These are phyloP conservation scores for Myotis daubentonii DNA, from an alignment of 2,797 vertebrate genomes.

Conservation along the genomic window DNA sequence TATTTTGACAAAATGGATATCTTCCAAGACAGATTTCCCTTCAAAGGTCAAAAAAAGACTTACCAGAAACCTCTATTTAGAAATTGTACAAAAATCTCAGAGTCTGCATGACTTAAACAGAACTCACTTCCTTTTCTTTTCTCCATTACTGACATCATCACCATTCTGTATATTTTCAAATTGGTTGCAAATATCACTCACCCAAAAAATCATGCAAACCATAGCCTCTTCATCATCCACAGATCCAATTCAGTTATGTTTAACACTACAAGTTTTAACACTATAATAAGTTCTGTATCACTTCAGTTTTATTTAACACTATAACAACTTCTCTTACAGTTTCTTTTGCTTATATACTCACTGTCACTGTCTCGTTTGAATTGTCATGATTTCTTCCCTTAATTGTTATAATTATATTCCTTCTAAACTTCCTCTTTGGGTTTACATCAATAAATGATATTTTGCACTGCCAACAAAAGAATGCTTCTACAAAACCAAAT, in stretches of 20 bases:
- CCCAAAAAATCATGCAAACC: not conserved
- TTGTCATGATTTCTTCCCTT: not conserved
- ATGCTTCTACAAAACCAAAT: not conserved
- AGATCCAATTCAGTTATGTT: not conserved
- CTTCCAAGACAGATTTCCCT: constrained; percentile 40
- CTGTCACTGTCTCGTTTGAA: not conserved
- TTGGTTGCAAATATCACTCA: not conserved
- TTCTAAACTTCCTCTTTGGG: not conserved
- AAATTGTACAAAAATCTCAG: not conserved
- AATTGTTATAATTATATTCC: not conserved
- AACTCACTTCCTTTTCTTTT: constrained; percentile 2
- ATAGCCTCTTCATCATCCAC: not conserved
- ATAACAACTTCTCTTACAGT: not conserved
- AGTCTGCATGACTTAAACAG: not conserved
- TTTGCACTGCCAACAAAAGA: not conserved
- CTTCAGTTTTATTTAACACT: not conserved
- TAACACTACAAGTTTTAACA: not conserved
- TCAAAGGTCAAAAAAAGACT: constrained; percentile 28
- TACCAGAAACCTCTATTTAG: not conserved
- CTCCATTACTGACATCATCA: not conserved
- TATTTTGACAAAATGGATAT: constrained; percentile 29
- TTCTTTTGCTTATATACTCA: not conserved
- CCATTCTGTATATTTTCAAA: constrained; percentile 4
- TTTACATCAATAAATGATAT: not conserved
- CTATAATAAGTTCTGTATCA: not conserved